These are phyloP conservation scores for Azorinus chamasolen DNA, from an alignment of 2,888 invertebrate species.

Conservation along the genomic window DNA sequence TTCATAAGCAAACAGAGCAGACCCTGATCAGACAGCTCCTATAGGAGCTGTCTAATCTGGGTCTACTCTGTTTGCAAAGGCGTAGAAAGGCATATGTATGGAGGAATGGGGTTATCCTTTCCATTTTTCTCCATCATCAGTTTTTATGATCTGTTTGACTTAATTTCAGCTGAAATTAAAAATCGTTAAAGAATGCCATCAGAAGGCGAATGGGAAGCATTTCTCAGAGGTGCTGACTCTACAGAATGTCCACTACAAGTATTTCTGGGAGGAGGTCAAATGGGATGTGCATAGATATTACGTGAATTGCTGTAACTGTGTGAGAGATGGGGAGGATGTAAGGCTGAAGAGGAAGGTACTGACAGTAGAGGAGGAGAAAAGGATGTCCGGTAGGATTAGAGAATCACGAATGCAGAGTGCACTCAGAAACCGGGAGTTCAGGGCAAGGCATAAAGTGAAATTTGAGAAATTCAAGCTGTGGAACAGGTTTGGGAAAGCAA, in stretches of 20 bases:
- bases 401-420: not conserved
- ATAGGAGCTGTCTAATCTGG: too few relatives aligned
- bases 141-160: not conserved
- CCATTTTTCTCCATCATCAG: too few relatives aligned
- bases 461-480: slow-evolving; percentile 20
- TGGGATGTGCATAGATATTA: slow-evolving; percentile 50
- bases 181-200: slow-evolving; percentile 36
- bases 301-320: slow-evolving; percentile 15
- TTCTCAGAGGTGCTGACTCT: slow-evolving; percentile 34
- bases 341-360: slow-evolving; percentile 13
- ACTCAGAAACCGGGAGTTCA: slow-evolving; percentile 10
- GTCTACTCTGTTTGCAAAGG: too few relatives aligned
- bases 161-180: slow-evolving; percentile 40
- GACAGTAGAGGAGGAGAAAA: slow-evolving; percentile 19
- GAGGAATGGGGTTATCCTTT: too few relatives aligned
- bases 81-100: too few relatives aligned
- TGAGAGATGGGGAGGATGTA: slow-evolving; percentile 23
- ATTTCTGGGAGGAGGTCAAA: slow-evolving; percentile 55
- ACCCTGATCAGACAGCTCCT: too few relatives aligned
- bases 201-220: slow-evolving; percentile 47
- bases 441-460: slow-evolving; percentile 1
- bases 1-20: too few relatives aligned
- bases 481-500: slow-evolving; percentile 16
- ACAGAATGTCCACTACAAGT: slow-evolving; percentile 45
- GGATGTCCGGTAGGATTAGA: not conserved